Evolutionary conservation across 2,797 vertebrate genomes (phyloP).

Genomic region (Odontamblyopus rebecca): DNA sequence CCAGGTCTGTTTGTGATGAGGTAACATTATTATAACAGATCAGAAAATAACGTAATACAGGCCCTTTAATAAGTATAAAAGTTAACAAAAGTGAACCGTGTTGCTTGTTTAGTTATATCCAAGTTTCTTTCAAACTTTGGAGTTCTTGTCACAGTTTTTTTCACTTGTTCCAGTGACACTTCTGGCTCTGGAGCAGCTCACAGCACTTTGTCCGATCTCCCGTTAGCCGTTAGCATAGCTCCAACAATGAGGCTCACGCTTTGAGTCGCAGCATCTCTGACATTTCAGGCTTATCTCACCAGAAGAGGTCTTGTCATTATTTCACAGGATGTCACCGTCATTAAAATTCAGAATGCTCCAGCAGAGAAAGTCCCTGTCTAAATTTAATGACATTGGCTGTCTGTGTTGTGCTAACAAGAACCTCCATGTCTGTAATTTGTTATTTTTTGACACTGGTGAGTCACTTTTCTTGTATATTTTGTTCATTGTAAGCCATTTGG

Average conservation of each 20-base stretch:
- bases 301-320: background rate
- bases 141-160: background rate
- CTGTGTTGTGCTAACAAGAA: background rate
- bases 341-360: constrained; percentile 1
- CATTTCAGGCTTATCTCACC: background rate
- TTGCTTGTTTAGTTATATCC: background rate
- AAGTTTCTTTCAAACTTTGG: background rate
- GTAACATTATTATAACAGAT: too few relatives aligned
- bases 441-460: background rate
- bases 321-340: background rate
- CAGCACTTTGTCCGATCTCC: background rate
- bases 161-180: background rate
- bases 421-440: background rate
- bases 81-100: too few relatives aligned
- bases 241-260: background rate
- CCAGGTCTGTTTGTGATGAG: too few relatives aligned
- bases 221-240: background rate
- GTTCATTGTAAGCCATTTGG: background rate
- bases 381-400: background rate
- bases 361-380: background rate
- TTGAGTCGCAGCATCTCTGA: background rate
- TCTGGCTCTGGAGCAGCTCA: background rate
- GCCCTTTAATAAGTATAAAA: too few relatives aligned
- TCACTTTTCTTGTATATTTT: background rate
- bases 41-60: too few relatives aligned